A percentile compares a stretch with the other conserved stretches of the same genome.
These are phyloP conservation scores for Heliconius sara DNA, from an alignment of 2,888 invertebrate genomes.

Conservation along the genomic window DNA sequence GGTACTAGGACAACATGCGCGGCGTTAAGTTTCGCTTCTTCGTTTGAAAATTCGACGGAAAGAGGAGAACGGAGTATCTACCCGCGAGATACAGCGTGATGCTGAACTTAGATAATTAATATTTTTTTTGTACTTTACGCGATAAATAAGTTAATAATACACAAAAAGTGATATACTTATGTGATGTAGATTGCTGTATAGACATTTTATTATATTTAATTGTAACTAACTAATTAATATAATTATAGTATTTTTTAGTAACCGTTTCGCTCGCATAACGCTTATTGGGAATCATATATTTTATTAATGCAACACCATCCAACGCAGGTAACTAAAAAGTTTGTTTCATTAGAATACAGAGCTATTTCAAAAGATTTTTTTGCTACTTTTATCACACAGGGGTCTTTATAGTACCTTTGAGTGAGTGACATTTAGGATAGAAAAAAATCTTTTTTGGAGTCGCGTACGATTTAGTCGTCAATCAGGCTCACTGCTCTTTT, in stretches of 20 bases:
- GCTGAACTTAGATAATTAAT: too few relatives aligned
- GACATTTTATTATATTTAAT: too few relatives aligned
- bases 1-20: background rate
- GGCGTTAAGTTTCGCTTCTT: background rate
- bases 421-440: constrained; percentile 58
- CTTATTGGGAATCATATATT: constrained; percentile 1
- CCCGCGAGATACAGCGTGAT: too few relatives aligned
- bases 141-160: too few relatives aligned
- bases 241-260: background rate
- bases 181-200: too few relatives aligned
- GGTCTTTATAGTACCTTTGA: constrained; percentile 45
- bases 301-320: constrained; percentile 50
- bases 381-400: constrained; percentile 51
- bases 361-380: constrained; percentile 55
- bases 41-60: background rate
- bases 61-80: background rate
- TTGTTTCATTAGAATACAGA: constrained; percentile 42
- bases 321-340: constrained; percentile 47
- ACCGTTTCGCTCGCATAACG: background rate
- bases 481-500: constrained; percentile 62
- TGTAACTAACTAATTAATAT: too few relatives aligned
- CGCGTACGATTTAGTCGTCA: constrained; percentile 69
- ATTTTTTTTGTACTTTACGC: too few relatives aligned
- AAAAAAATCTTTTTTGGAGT: constrained; percentile 59
- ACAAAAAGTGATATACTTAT: too few relatives aligned